Evolutionary conservation across 2,888 invertebrate genomes (phyloP), one percentile per base, ranked within the genome.

Genomic region (Hydropsyche betteni): DNA sequence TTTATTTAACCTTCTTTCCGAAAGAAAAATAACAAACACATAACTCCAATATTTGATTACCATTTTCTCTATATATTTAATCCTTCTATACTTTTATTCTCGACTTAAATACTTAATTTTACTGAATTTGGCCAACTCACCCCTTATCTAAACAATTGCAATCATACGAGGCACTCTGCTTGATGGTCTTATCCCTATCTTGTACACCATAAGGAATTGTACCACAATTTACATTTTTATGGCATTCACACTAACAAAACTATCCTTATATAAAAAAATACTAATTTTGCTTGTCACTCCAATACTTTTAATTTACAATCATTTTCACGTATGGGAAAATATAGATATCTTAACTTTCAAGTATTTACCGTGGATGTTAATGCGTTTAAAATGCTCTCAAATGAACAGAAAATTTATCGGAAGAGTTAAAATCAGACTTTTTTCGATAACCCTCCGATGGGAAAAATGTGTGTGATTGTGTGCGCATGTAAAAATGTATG

Each of bases 161-260:
- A 64, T 64, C 64, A 64, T 36, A 64, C 64, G 64, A 64, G 64
- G 64, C 64, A 64, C 64, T 64, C 64, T 64, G 64, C 64, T 64
- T 64, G 36, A 64, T 36, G 36, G 64, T 36, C 64, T n/a, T 33
- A 33, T 36, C 34, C 64, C 64, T 58, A 58, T 16, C 58, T 5
- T 16, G 8, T 58, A 24, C 58, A 16, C 14, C 58, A 58, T 24
- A 24, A 58, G 58, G 58, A 58, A 58, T 58, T 58, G 58, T 58
- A 58, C 58, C 58, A 58, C 24, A 24, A 24, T 58, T 16, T 58
- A 24, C 24, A 53, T 10, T 58, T 16, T 16, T 58, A 58, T 58
- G 8, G 58, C 58, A 58, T 58, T 58, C 58, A 58, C 24, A 58
- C 58, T 58, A 58, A 24, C 58, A 58, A 44, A 44, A 24, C 58